Percentiles rank a stretch among this genome's conserved stretches.
Evolutionary conservation across 2,797 vertebrate species (phyloP).

Genomic region (Mus caroli): DNA sequence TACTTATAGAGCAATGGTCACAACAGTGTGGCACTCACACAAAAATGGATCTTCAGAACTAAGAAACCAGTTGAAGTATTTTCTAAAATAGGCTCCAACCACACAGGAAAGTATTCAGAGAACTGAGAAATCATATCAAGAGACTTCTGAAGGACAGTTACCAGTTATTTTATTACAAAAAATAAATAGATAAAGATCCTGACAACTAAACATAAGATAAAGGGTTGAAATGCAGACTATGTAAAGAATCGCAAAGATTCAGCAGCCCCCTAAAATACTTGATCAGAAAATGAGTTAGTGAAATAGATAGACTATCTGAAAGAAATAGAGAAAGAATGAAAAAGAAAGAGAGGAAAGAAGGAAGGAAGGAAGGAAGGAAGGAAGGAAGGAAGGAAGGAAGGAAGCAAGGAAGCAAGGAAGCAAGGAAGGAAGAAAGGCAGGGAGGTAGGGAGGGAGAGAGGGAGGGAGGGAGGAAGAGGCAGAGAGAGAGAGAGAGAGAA

Average conservation of each 20-base stretch:
- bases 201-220: background rate
- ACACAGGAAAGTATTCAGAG: background rate
- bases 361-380: too few relatives aligned
- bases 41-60: background rate
- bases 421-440: too few relatives aligned
- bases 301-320: too few relatives aligned
- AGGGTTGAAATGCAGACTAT: background rate
- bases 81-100: background rate
- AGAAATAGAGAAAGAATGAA: too few relatives aligned
- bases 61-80: background rate
- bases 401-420: too few relatives aligned
- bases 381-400: too few relatives aligned
- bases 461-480: too few relatives aligned
- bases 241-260: background rate
- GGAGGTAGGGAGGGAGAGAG: too few relatives aligned
- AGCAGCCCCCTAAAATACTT: background rate
- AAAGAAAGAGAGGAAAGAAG: too few relatives aligned
- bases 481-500: too few relatives aligned
- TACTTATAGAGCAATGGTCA: background rate
- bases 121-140: background rate
- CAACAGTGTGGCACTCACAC: too few relatives aligned
- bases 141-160: background rate
- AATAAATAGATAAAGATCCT: background rate
- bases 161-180: background rate
- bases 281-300: background rate